Base-by-base conservation (phyloP, 2,888 invertebrate genomes). In the Ditylenchus weischeri region DNA sequence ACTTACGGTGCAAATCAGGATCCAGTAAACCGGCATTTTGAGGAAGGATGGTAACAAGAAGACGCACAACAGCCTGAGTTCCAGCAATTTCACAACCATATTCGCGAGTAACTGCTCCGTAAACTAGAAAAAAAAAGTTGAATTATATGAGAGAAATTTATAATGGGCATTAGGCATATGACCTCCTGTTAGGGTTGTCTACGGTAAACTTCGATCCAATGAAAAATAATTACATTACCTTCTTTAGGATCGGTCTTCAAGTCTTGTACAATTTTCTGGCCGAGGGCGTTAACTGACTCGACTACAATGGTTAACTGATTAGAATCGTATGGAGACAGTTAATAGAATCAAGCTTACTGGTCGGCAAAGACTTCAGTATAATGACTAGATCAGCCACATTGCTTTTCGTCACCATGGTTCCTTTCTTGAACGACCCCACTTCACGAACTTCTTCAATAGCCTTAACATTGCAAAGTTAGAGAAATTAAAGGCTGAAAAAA, bases 341-440 rank as follows among this genome's bases (percentile, higher is more conserved):
- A 48, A 36, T 49, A 64, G 48, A 43, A 10, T 43, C 15, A 13
- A 15, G 68, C 69, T 69, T 50, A 72, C 74, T 68, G 0, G 75
- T 72, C 0, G 78, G 78, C 47, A 78, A 68, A 1, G 69, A 67
- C 43, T 60, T 70, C 51, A 78, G 57, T 19, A 76, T 70, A 29
- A 78, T 69, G 11, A 74, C 74, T n/a, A 78, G 36, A 66, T 78
- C 78, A n/a, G 73, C 96, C 0, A 93, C 90, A 84, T 93, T 94
- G 84, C 91, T 91, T 1, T 93, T 93, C 0, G 91, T 90, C 83
- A 95, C 89, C 90, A 96, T 93, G 0, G 96, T 96, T 1, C 95
- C 94, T 83, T 96, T 95, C 84, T 96, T 96, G 84, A 92, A 95
- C 0, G 95, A 93, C 0, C 96, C 96, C 10, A 98, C 95, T 85